phyloP scores from a whole-genome alignment of 2,888 invertebrate genomes.

The Eucera pruinosa region DNA sequence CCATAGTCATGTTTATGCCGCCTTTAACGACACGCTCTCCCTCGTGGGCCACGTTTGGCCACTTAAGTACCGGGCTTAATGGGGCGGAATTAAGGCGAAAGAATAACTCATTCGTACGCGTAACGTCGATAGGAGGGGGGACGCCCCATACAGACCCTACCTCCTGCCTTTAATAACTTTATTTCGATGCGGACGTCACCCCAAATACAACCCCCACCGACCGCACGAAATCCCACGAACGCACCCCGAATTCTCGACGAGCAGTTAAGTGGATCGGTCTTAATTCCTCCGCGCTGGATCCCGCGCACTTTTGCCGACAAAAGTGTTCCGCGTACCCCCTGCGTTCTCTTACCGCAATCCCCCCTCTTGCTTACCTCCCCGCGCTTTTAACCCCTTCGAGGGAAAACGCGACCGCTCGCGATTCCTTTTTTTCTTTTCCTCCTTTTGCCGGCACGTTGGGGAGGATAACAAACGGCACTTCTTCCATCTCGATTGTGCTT shows the following conservation, averaged over 20 bases:
- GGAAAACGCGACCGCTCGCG: constrained; percentile 28
- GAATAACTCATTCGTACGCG: constrained; percentile 73
- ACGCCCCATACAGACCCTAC: no score
- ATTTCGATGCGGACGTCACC: constrained; percentile 61
- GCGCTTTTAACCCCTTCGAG: constrained; percentile 48
- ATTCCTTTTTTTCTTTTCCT: constrained; percentile 25
- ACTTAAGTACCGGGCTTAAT: constrained; percentile 69
- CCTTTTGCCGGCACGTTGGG: constrained; percentile 9
- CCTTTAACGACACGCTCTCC: constrained; percentile 62
- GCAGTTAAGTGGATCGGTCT: constrained; percentile 71
- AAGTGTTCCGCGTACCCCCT: constrained; percentile 31
- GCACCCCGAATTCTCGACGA: constrained; percentile 71
- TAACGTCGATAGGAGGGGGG: constrained; percentile 64
- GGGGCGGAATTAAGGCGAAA: constrained; percentile 70
- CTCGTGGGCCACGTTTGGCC: constrained; percentile 52
- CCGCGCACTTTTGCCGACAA: constrained; percentile 46
- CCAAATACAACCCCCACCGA: constrained; percentile 29
- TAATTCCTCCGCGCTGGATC: constrained; percentile 55
- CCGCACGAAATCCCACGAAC: constrained; percentile 63
- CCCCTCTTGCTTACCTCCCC: constrained; percentile 30
- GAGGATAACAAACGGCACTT: constrained; percentile 58
- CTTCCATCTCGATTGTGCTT: constrained; percentile 37
- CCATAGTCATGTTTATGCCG: constrained; percentile 54
- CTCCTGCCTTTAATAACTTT: constrained; percentile 68
- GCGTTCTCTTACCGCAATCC: neutral